A percentile compares a stretch with the other conserved stretches of the same genome.
Evolutionary conservation across 2,113 vertebrate species (phyloP).

Genomic region (Eulemur macaco): DNA sequence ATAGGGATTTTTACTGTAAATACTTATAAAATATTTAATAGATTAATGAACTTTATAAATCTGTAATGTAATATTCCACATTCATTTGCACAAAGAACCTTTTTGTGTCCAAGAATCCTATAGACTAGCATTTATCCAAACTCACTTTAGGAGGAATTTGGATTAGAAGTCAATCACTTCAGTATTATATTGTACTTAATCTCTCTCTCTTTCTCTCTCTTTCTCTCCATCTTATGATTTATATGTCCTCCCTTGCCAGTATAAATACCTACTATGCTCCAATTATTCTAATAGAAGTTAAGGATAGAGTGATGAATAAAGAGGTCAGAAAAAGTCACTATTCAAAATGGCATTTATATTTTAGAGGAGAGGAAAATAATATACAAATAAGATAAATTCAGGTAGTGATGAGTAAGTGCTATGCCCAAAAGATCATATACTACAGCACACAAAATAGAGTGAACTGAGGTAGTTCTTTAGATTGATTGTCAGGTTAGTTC

Average conservation of each 20-base stretch:
- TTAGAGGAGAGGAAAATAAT: background rate
- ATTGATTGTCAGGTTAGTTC: background rate
- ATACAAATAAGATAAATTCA: background rate
- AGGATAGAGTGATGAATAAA: background rate
- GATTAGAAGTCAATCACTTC: background rate
- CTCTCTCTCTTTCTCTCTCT: background rate
- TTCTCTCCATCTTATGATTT: background rate
- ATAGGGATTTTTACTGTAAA: background rate
- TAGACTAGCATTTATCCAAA: background rate
- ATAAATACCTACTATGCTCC: background rate
- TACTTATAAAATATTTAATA: background rate
- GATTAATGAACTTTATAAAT: background rate
- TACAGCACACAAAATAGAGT: background rate
- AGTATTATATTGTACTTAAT: background rate
- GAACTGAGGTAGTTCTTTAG: background rate
- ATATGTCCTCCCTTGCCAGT: background rate
- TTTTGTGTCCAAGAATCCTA: background rate
- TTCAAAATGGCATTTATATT: background rate
- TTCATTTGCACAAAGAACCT: background rate
- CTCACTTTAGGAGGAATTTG: background rate
- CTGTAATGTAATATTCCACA: background rate
- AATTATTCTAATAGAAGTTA: background rate
- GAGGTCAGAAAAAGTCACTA: background rate
- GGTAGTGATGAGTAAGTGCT: background rate
- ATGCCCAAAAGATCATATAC: background rate